Evolutionary conservation across 2,888 invertebrate genomes (phyloP), one percentile per base, ranked within the genome.

Genomic region (Lydus trimaculatus): DNA sequence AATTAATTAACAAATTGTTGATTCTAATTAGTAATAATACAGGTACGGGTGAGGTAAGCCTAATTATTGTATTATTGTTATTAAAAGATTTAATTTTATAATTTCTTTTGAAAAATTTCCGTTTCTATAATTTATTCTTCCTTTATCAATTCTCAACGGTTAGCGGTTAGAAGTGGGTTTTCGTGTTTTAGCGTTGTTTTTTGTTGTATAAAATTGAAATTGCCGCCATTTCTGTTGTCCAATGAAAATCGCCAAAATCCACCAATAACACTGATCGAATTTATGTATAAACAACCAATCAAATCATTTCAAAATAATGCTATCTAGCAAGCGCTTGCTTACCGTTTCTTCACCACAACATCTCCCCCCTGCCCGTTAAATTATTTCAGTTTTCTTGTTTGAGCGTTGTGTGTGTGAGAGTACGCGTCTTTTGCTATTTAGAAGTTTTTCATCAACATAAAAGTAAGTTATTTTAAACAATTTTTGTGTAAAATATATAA

Each of bases 281-380:
- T 48, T 7, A 2, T 9, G 3, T 2, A 9, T 28, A 58, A 23
- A 25, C 56, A 31, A 60, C 70, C 70, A 70, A 70, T 70, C 64
- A 59, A 63, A 70, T 70, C 70, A 70, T 70, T 70, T 58, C 56
- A 7, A 61, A 67, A 70, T 61, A 64, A 67, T 65, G 63, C 65
- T 23, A 65, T 56, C 65, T 59, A 63, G 63, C 63, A 64, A 64
- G 59, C 63, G 36, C 48, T 48, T 48, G 48, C 20, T 43, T 43
- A 43, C 17, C 36, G 2, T 6, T 48, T 48, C 9, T n/a, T n/a
- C n/a, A 43, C 4, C 20, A 48, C 20, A 20, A 20, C 9, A 48
- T 11, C 11, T 20, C 59, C 31, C 67, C 61, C 61, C 67, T 62
- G 64, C 15, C 31, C 20, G 20, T 59, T 52, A 33, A 62, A 64